phyloP scores from a whole-genome alignment of 2,113 vertebrate species.

The Daphoenositta chrysoptera region DNA sequence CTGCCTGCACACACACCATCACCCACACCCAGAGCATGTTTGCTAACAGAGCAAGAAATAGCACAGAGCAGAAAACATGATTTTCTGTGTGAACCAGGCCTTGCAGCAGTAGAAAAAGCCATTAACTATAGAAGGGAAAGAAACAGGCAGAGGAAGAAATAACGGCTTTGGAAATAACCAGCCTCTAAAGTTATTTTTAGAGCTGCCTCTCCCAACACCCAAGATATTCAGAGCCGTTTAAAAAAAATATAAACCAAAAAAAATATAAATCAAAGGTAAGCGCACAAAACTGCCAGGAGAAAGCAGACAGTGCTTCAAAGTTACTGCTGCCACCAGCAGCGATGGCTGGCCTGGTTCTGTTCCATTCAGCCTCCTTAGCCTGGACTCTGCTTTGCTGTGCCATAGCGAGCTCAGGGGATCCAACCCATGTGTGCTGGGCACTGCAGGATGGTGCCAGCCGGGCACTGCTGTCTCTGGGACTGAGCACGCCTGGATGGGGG shows the following conservation, averaged over 20 bases:
- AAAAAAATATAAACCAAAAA: conserved; percentile 8
- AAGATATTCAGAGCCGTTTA: neutral
- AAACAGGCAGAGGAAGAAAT: neutral
- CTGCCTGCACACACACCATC: neutral
- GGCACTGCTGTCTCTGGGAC: neutral
- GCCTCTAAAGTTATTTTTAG: conserved; percentile 16
- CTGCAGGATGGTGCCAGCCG: accelerated
- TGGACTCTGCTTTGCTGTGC: neutral
- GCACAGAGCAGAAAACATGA: neutral
- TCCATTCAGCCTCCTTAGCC: neutral
- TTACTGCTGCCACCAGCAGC: neutral
- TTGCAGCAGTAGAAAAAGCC: neutral
- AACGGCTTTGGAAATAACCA: neutral
- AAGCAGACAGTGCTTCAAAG: conserved; percentile 6
- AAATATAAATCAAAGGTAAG: neutral
- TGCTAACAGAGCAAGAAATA: neutral
- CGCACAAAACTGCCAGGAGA: neutral
- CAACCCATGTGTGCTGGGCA: neutral
- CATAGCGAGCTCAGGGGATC: neutral
- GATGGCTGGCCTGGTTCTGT: neutral
- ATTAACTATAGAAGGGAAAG: neutral
- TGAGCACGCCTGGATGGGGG: neutral
- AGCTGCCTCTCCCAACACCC: neutral
- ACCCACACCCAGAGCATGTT: neutral
- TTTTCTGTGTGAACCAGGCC: neutral